phyloP scores from a whole-genome alignment of 2,797 vertebrate genomes.

The Danio aesculapii region DNA sequence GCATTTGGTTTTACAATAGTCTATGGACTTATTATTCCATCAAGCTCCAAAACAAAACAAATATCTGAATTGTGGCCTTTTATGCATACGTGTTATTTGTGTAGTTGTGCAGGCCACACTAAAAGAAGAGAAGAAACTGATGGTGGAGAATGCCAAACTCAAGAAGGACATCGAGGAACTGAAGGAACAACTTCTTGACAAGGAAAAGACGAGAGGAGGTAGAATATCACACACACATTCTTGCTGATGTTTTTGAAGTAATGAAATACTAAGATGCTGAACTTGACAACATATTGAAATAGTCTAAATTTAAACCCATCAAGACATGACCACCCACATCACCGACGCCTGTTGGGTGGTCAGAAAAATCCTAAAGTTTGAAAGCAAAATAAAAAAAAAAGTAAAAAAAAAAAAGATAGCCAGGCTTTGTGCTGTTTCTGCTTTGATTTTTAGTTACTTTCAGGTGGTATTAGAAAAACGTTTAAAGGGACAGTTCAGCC shows the following conservation, averaged over 20 bases:
- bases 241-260: background rate
- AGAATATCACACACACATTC: background rate
- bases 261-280: background rate
- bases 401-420: background rate
- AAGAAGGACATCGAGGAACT: constrained; percentile 94
- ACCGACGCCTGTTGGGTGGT: background rate
- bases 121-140: constrained; percentile 95
- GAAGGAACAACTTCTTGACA: constrained; percentile 91
- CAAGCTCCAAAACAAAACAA: too few species aligned
- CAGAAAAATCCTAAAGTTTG: background rate
- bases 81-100: too few species aligned
- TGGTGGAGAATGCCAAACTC: constrained; percentile 94
- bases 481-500: background rate
- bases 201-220: constrained; percentile 93
- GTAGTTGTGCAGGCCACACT: constrained; percentile 91
- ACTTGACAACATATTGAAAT: background rate
- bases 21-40: too few species aligned
- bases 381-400: background rate
- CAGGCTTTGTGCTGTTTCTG: background rate
- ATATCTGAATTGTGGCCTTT: too few species aligned
- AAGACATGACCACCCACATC: constrained; percentile 2
- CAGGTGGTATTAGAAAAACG: background rate
- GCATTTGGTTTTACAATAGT: too few species aligned
- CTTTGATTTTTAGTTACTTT: background rate
- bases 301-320: background rate